Percentiles rank a stretch among this genome's conserved stretches.
phyloP scores from a whole-genome alignment of 1,140 invertebrate genomes.

The Zaprionus capensis region DNA sequence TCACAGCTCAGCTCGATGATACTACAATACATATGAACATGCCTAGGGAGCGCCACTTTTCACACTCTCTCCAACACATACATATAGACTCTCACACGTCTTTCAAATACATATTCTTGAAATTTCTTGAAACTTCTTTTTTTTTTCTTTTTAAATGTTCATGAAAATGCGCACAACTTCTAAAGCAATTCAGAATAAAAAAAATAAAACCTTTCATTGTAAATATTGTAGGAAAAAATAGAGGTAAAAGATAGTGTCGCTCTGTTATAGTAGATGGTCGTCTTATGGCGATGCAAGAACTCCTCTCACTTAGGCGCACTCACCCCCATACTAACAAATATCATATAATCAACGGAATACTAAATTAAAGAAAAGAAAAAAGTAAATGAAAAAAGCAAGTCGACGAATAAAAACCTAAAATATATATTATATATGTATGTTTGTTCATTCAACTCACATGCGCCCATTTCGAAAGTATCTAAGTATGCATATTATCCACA shows the following conservation, averaged over 20 bases:
- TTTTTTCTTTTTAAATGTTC: conserved; percentile 9
- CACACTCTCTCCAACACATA: background rate
- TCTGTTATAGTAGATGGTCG: conserved; percentile 20
- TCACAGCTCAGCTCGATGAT: conserved; percentile 21
- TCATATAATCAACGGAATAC: conserved; percentile 41
- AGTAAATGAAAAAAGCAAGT: conserved; percentile 7
- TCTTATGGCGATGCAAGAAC: conserved; percentile 19
- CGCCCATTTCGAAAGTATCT: conserved; percentile 64
- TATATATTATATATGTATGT: conserved; percentile 58
- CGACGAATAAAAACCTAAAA: conserved; percentile 6
- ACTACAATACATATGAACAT: conserved; percentile 25
- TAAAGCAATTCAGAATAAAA: conserved; percentile 44
- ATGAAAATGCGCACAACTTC: conserved; percentile 72
- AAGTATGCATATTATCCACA: conserved; percentile 59
- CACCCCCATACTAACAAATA: conserved; percentile 41
- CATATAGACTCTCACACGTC: background rate
- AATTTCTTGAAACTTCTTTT: conserved; percentile 9
- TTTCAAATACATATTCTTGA: conserved; percentile 8
- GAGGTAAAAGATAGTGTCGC: conserved; percentile 25
- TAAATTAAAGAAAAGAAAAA: conserved; percentile 38
- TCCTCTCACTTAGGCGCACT: conserved; percentile 59
- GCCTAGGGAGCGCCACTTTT: conserved; percentile 22
- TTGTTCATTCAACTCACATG: conserved; percentile 65
- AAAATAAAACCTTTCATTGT: conserved; percentile 51
- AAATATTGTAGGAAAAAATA: conserved; percentile 63